These are phyloP conservation scores for Eremobia ochroleuca DNA, from an alignment of 2,888 invertebrate genomes.

Conservation along the genomic window DNA sequence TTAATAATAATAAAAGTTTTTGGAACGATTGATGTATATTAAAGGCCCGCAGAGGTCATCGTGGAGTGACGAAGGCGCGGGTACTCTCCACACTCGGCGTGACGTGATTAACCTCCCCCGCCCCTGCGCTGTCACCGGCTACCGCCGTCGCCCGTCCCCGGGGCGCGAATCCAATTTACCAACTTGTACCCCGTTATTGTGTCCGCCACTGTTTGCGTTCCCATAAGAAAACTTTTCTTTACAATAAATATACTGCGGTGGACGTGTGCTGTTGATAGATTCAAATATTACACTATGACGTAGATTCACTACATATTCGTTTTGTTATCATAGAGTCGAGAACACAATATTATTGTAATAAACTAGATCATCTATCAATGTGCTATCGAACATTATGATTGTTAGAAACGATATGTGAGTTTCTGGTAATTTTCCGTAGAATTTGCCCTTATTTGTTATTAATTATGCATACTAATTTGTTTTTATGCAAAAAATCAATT, in stretches of 20 bases:
- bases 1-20: conserved; percentile 32
- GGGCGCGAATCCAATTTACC: conserved; percentile 87
- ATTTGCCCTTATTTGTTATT: neutral
- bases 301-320: neutral
- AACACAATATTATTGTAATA: conserved; percentile 12
- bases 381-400: conserved; percentile 30
- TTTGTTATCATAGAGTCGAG: conserved; percentile 19
- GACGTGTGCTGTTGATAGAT: conserved; percentile 61
- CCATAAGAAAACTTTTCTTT: conserved; percentile 78
- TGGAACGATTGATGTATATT: conserved; percentile 30
- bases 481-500: neutral
- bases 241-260: conserved; percentile 75
- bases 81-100: conserved; percentile 57
- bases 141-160: conserved; percentile 78
- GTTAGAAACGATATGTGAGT: conserved; percentile 1
- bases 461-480: neutral
- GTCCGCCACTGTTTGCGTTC: conserved; percentile 76
- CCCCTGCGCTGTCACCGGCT: conserved; percentile 56
- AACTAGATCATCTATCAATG: conserved; percentile 12
- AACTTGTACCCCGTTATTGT: conserved; percentile 86
- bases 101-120: conserved; percentile 70
- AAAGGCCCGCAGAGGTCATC: conserved; percentile 42
- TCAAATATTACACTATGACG: conserved; percentile 39
- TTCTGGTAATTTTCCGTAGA: conserved; percentile 34
- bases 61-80: conserved; percentile 49